Percentiles rank a stretch among this genome's conserved stretches.
phyloP scores from a whole-genome alignment of 1,140 invertebrate genomes.

The Drosophila virilis region DNA sequence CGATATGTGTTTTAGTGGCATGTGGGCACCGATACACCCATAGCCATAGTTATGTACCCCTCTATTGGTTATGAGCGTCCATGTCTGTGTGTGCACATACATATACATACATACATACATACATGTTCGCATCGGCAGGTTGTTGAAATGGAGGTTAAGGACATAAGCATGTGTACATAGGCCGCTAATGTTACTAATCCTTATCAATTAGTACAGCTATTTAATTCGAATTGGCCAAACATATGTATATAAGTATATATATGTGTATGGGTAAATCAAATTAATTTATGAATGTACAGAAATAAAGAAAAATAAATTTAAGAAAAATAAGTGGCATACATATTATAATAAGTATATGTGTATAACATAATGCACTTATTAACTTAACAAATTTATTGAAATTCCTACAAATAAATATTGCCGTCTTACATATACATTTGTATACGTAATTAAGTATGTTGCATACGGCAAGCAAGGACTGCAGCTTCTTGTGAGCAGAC shows the following conservation, averaged over 20 bases:
- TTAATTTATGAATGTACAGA: neutral
- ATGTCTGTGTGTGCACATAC: slow-evolving; percentile 26
- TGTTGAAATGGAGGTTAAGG: slow-evolving; percentile 11
- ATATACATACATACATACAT: slow-evolving; percentile 7
- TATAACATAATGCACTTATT: too few relatives aligned
- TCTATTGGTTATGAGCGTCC: slow-evolving; percentile 69
- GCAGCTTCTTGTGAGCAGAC: slow-evolving; percentile 26
- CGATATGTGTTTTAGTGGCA: slow-evolving; percentile 71
- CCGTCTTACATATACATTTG: neutral
- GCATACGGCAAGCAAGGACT: slow-evolving; percentile 1
- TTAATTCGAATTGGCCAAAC: neutral
- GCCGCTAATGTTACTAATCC: slow-evolving; percentile 32
- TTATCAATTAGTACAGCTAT: slow-evolving; percentile 7
- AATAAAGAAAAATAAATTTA: too few relatives aligned
- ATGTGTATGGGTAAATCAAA: neutral
- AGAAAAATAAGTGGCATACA: too few relatives aligned
- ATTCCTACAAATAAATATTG: neutral
- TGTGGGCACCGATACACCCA: slow-evolving; percentile 48
- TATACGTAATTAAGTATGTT: slow-evolving; percentile 7
- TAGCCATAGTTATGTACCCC: slow-evolving; percentile 73
- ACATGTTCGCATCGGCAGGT: neutral
- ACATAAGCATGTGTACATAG: slow-evolving; percentile 8
- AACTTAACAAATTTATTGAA: slow-evolving; percentile 1
- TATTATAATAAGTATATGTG: too few relatives aligned
- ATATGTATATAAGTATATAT: neutral